phyloP scores from a whole-genome alignment of 1,140 invertebrate species.

The Artemia franciscana region DNA sequence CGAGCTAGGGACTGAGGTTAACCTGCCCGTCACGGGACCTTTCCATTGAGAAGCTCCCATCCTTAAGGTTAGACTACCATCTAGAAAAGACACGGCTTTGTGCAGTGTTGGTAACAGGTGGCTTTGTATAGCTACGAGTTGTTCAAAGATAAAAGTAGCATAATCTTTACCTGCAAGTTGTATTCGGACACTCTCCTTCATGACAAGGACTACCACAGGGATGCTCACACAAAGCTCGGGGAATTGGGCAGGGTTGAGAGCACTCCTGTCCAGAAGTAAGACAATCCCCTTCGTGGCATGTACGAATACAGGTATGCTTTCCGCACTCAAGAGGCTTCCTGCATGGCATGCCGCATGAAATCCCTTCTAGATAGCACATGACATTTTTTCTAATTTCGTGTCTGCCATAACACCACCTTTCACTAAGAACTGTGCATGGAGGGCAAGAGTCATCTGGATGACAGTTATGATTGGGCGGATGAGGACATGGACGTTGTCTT shows the following conservation, averaged over 20 bases:
- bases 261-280: constrained; percentile 30
- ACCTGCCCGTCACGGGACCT: too few relatives aligned
- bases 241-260: constrained; percentile 44
- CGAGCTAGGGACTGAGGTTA: too few relatives aligned
- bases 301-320: constrained; percentile 45
- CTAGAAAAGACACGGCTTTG: too few relatives aligned
- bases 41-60: too few relatives aligned
- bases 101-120: too few relatives aligned
- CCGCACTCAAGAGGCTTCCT: constrained; percentile 47
- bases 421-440: constrained; percentile 72
- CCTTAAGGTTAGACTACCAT: too few relatives aligned
- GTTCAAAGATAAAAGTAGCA: not conserved
- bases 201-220: constrained; percentile 56
- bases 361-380: constrained; percentile 60
- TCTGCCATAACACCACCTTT: constrained; percentile 62
- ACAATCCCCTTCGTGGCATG: constrained; percentile 46
- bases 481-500: constrained; percentile 49
- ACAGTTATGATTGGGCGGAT: constrained; percentile 51
- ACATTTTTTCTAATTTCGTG: constrained; percentile 73
- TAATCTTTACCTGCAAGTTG: constrained; percentile 28
- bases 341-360: constrained; percentile 74
- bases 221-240: constrained; percentile 47
- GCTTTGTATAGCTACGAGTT: too few relatives aligned
- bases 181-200: constrained; percentile 34
- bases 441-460: constrained; percentile 51